Evolutionary conservation across 2,888 invertebrate genomes (phyloP).

Genomic region (Tanytarsus gracilentus): DNA sequence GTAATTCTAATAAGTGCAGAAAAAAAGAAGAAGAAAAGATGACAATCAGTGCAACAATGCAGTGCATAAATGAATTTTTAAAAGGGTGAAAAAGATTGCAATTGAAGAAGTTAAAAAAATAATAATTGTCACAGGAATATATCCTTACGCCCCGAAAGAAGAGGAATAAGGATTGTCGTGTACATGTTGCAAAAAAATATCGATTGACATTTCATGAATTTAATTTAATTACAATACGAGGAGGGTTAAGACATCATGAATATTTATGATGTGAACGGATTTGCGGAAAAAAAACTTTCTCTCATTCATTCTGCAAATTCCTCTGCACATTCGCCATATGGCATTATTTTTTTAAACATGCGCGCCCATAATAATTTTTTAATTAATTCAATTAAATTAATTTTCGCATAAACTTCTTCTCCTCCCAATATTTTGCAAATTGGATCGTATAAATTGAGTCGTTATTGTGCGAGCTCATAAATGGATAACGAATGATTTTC

Average conservation of each 20-base stretch:
- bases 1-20: slow-evolving; percentile 10
- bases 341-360: not conserved
- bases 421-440: no score
- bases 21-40: not conserved
- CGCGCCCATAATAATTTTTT: no score
- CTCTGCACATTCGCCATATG: not conserved
- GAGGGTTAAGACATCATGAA: slow-evolving; percentile 19
- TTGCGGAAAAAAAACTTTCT: slow-evolving; percentile 11
- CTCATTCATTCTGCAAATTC: no score
- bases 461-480: no score
- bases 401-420: no score
- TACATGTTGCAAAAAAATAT: slow-evolving; percentile 22
- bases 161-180: not conserved
- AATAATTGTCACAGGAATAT: no score
- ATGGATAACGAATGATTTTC: no score
- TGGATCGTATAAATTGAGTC: slow-evolving; percentile 5
- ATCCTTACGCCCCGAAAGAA: slow-evolving; percentile 17
- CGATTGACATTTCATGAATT: slow-evolving; percentile 24
- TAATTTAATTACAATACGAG: slow-evolving; percentile 16
- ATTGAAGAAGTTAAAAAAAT: no score
- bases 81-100: no score
- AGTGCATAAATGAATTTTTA: not conserved
- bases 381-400: not conserved
- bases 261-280: slow-evolving; percentile 18
- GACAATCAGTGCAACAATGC: not conserved